Evolutionary conservation across 1,140 invertebrate genomes (phyloP).

Genomic region (Dendrolimus punctatus): DNA sequence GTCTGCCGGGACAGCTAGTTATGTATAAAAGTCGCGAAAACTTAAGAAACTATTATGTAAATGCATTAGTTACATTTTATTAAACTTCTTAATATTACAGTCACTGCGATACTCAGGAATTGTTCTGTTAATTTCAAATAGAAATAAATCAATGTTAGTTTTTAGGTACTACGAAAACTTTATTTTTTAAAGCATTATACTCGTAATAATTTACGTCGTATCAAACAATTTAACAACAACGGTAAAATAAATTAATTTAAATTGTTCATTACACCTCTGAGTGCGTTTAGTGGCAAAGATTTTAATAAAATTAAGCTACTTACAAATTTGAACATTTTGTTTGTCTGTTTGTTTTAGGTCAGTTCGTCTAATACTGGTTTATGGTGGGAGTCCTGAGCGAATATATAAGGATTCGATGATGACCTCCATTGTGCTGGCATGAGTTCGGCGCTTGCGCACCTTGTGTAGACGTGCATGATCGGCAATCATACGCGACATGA

Average conservation of each 20-base stretch:
- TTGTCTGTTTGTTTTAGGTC: constrained; percentile 26
- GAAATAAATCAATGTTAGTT: no score
- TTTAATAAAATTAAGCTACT: constrained; percentile 23
- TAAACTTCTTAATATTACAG: no score
- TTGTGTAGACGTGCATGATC: constrained; percentile 38
- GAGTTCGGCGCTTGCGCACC: constrained; percentile 37
- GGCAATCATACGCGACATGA: constrained; percentile 43
- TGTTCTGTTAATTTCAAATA: no score
- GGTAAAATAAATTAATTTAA: constrained; percentile 3
- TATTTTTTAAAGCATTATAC: no score
- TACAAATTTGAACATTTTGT: constrained; percentile 61
- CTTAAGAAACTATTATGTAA: no score
- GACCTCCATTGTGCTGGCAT: constrained; percentile 48
- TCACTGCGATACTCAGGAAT: no score
- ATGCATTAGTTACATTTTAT: no score
- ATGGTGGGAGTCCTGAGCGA: constrained; percentile 20
- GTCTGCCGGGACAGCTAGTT: no score
- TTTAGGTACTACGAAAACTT: no score
- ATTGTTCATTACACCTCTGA: background rate
- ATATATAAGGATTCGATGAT: constrained; percentile 52
- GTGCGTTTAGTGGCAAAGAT: no score
- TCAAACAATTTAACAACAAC: background rate
- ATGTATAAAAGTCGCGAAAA: no score
- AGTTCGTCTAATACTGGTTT: constrained; percentile 40
- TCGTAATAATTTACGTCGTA: no score